Base-by-base conservation (phyloP, 2,888 invertebrate genomes). In the Keiferia lycopersicella region DNA sequence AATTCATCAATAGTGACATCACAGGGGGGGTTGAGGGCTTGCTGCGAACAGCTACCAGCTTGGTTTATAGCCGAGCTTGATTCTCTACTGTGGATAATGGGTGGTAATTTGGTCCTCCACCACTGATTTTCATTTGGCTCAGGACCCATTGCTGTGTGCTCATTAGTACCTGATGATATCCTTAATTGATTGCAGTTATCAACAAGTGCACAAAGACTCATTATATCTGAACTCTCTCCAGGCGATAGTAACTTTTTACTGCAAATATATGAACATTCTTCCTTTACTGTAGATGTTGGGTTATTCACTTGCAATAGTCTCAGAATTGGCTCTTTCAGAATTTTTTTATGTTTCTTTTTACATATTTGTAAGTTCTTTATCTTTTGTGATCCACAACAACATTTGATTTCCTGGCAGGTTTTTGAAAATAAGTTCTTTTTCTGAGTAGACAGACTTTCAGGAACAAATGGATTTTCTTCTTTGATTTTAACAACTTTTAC, bases 1-100 rank as follows among this genome's bases (percentile, higher is more conserved):
- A 98, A 92, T 90, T 98, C 98, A 84, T 98, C 97, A 75, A 98
- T 98, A 58, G 97, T 97, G 62, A 97, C 94, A 92, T 98, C 98
- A 87, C 96, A 95, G 1, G 94, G 93, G 56, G 95, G 94, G 66
- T 94, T 93, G 16, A 93, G 89, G 4, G 95, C 96, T 83, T 98
- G 96, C 74, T 96, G 96, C 0, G 97, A 97, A 84, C 97, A 97
- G 61, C 94, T 93, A 22, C 87, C 83, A 12, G 83, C 69, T 63
- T 83, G 79, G 68, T 74, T 84, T 64, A 74, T 82, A 16, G 84
- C 86, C 57, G 74, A 69, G 53, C 66, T 66, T 26, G 73, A 65
- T 64, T 85, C 83, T 71, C 69, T 83, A 45, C 67, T 67, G 56
- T 76, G 79, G 69, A 69, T 78, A 58, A 73, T 66, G 69, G 70